Conservation (phyloP, 2,113 vertebrate species). For the Otocyon megalotis region DNA sequence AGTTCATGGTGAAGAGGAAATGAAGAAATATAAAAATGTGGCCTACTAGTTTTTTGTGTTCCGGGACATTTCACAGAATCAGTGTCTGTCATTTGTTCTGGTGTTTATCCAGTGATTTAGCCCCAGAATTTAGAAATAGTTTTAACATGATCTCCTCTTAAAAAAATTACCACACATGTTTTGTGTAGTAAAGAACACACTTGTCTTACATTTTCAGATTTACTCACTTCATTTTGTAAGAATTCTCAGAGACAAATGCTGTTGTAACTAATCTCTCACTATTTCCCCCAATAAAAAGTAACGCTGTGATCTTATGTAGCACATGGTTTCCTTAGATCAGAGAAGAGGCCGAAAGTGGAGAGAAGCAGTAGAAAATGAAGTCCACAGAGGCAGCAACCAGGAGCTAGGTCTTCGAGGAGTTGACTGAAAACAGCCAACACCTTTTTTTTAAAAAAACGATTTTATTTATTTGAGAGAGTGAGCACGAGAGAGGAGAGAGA, state of each 20-base stretch:
- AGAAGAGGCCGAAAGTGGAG: neutral
- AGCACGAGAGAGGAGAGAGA: too few species aligned
- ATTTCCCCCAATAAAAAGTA: neutral
- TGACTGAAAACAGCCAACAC: neutral
- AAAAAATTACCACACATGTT: neutral
- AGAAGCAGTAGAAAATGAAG: neutral
- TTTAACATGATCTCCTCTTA: neutral
- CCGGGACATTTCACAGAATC: neutral
- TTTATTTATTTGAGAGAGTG: too few species aligned
- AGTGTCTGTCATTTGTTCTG: neutral
- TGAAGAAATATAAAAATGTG: neutral
- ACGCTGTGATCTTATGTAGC: neutral
- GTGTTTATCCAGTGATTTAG: neutral
- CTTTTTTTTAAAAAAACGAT: too few species aligned
- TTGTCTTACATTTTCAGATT: neutral
- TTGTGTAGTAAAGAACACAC: neutral
- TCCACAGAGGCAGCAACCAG: neutral
- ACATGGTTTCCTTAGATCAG: neutral
- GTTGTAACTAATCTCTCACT: neutral
- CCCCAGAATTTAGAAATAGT: neutral
- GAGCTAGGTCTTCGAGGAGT: neutral
- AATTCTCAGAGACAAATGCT: neutral
- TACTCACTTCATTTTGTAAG: neutral
- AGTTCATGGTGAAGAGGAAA: neutral
- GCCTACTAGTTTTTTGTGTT: neutral